Evolutionary conservation across 1,140 invertebrate species (phyloP), one percentile per base, ranked within the genome.

Genomic region (Orchestia grillus): DNA sequence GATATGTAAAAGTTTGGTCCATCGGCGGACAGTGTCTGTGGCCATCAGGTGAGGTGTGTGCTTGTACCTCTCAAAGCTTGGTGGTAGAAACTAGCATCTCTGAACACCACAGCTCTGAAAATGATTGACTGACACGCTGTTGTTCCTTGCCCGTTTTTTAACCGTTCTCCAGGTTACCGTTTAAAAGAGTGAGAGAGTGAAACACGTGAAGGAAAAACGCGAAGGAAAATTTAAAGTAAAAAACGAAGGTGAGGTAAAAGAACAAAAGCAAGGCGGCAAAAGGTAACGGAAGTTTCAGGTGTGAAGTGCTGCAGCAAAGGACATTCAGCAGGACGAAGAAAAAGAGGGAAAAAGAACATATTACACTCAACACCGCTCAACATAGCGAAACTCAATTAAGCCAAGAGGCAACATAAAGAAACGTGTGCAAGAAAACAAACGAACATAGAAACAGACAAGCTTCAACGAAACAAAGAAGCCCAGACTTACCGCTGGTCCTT

Each of bases 111-210:
- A 41, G 43, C 88, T 90, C 15, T 41, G 43, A 90, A 4, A 42
- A 41, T 41, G 88, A 94, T 94, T 94, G 92, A 94, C 92, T 94
- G 92, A 94, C 92, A 94, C 92, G 47, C 19, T 94, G 44, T 94
- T 47, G 44, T 94, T 91, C 88, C 41, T 42, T 43, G 42, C 44
- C 23, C 88, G 41, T 77, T 90, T 41, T 6, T 90, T 90, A 15
- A 44, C n/a, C 88, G 8, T 4, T 90, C 40, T 94, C 92, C 92
- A 94, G 92, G 92, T 94, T 94, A 94, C 92, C 92, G 92, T 90
- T 90, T 90, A 90, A 41, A 90, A 36, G 23, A 90, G 88, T 90
- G 42, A n/a, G n/a, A n/a, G 15, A 90, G n/a, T 42, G 41, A 36
- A 44, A 90, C 43, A 90, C 41, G 43, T 90, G 28, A 28, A 90